Conservation (phyloP, 2,888 invertebrate species). For the Pollenia labialis region DNA sequence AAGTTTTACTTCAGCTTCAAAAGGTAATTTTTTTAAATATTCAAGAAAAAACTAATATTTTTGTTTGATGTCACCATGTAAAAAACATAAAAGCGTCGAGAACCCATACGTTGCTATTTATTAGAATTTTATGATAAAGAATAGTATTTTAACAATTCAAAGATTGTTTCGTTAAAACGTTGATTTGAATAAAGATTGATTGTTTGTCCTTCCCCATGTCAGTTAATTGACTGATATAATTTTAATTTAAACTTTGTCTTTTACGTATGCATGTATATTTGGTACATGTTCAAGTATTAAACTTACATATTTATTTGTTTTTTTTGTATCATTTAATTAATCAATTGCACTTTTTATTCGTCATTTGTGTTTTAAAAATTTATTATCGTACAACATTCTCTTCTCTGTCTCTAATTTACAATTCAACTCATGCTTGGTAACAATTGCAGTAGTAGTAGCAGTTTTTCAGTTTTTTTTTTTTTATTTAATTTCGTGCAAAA, state of each 20-base stretch:
- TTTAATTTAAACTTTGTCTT: conserved; percentile 23
- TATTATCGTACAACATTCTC: conserved; percentile 5
- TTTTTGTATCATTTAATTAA: conserved; percentile 35
- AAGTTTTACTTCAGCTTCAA: no score
- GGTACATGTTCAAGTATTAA: no score
- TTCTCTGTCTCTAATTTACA: conserved; percentile 37
- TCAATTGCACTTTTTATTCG: conserved; percentile 36
- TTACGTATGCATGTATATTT: neutral
- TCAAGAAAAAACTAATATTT: no score
- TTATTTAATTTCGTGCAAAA: conserved; percentile 44
- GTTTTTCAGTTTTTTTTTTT: conserved; percentile 43
- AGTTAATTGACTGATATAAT: conserved; percentile 32
- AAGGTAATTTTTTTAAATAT: no score
- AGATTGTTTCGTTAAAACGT: neutral
- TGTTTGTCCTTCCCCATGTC: conserved; percentile 16
- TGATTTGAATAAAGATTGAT: conserved; percentile 14
- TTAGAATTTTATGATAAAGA: neutral
- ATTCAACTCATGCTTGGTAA: conserved; percentile 62
- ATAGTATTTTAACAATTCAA: neutral
- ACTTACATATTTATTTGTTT: neutral
- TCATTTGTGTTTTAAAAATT: conserved; percentile 1
- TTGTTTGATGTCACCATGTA: no score
- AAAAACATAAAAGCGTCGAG: no score
- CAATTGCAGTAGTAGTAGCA: conserved; percentile 19
- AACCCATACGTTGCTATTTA: neutral